Percentiles rank a stretch among this genome's conserved stretches.
Evolutionary conservation across 1,140 invertebrate species (phyloP).

Genomic region (Chlorops oryzae): DNA sequence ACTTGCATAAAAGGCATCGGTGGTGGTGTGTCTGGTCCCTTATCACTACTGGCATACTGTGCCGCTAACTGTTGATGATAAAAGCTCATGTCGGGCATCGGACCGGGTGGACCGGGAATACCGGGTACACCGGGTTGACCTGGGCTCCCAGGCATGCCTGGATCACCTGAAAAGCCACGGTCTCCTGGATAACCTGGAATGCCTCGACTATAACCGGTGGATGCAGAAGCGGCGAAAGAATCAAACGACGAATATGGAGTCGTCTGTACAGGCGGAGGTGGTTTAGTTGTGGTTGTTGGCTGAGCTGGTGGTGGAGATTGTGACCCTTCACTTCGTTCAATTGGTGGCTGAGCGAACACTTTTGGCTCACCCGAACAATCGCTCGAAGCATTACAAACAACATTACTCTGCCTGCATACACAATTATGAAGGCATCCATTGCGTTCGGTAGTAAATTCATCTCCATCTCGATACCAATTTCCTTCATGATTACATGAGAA

Average conservation of each 20-base stretch:
- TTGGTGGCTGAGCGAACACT: no score
- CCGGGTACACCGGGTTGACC: slow-evolving; percentile 66
- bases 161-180: slow-evolving; percentile 57
- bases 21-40: slow-evolving; percentile 57
- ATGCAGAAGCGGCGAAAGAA: slow-evolving; percentile 20
- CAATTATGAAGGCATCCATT: slow-evolving; percentile 59
- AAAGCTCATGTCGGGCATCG: slow-evolving; percentile 65
- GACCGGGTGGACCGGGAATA: slow-evolving; percentile 62
- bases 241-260: not conserved
- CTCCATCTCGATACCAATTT: slow-evolving; percentile 51
- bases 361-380: no score
- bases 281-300: slow-evolving; percentile 12
- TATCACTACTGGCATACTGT: slow-evolving; percentile 63
- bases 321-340: slow-evolving; percentile 21
- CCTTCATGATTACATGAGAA: slow-evolving; percentile 51
- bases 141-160: slow-evolving; percentile 60
- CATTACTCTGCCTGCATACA: slow-evolving; percentile 53
- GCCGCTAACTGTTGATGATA: slow-evolving; percentile 61
- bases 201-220: slow-evolving; percentile 32
- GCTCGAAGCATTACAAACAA: slow-evolving; percentile 49
- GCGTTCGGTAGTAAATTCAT: slow-evolving; percentile 47
- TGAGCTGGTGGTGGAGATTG: slow-evolving; percentile 9
- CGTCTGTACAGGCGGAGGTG: slow-evolving; percentile 8
- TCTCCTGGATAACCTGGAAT: slow-evolving; percentile 49
- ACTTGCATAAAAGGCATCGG: slow-evolving; percentile 63